These are phyloP conservation scores for Nezara viridula DNA, from an alignment of 2,888 invertebrate species.

Conservation along the genomic window DNA sequence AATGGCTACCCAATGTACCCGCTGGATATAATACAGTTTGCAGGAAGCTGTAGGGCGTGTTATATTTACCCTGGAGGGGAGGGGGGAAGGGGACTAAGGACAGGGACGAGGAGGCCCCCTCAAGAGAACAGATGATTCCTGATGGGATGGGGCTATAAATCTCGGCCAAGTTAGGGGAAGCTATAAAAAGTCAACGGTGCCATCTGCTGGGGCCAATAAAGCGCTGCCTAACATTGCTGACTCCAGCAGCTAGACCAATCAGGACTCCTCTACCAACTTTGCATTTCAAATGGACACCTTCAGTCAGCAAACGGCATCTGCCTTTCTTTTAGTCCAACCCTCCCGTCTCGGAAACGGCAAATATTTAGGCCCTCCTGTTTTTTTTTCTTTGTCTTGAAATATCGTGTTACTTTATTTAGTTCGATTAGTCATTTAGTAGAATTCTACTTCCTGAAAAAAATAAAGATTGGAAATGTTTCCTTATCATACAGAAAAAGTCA, in stretches of 20 bases:
- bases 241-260: not conserved
- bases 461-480: no score
- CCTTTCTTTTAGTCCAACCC: not conserved
- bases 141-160: not conserved
- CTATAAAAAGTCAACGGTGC: not conserved
- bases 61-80: not conserved
- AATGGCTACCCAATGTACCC: not conserved
- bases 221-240: not conserved
- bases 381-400: not conserved
- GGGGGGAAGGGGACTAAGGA: not conserved
- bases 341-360: not conserved
- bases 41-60: not conserved
- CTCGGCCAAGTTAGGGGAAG: not conserved
- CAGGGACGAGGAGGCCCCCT: not conserved
- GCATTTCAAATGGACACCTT: constrained; percentile 37
- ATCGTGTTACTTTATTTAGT: no score
- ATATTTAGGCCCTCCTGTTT: not conserved
- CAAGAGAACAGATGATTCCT: not conserved
- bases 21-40: not conserved
- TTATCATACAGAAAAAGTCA: no score
- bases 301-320: constrained; percentile 19
- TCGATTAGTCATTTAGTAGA: no score
- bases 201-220: constrained; percentile 17
- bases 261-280: not conserved
- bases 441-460: no score